phyloP scores from a whole-genome alignment of 2,113 vertebrate genomes.

The Perca flavescens region DNA sequence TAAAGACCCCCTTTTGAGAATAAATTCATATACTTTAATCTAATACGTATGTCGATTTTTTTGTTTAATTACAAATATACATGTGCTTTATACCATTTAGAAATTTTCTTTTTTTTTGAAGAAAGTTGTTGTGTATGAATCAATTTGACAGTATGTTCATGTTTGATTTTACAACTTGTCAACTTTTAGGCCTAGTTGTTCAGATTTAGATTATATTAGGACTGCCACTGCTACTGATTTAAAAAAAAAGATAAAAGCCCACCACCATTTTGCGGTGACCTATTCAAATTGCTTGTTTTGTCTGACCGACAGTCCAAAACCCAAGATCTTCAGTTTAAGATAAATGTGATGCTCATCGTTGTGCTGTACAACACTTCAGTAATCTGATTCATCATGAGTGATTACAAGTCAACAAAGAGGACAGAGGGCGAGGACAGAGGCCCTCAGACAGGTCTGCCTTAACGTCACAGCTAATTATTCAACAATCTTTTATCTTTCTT shows the following conservation, averaged over 20 bases:
- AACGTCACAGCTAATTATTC: neutral
- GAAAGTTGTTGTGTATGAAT: neutral
- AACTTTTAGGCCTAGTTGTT: neutral
- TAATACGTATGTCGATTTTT: neutral
- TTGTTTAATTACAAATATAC: neutral
- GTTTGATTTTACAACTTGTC: too few relatives aligned
- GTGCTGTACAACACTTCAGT: neutral
- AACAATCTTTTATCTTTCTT: neutral
- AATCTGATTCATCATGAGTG: slow-evolving; percentile 27
- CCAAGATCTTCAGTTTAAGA: too few relatives aligned
- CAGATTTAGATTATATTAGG: neutral
- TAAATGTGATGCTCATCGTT: slow-evolving; percentile 11
- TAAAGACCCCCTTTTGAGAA: neutral
- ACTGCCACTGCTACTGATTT: too few relatives aligned
- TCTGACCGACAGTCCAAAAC: neutral
- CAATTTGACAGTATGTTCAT: neutral
- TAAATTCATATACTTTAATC: neutral
- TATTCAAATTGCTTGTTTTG: too few relatives aligned
- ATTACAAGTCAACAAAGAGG: slow-evolving; percentile 4
- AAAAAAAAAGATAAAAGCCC: too few relatives aligned
- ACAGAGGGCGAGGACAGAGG: too few relatives aligned
- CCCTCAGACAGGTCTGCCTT: neutral
- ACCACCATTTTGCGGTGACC: too few relatives aligned
- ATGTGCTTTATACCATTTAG: neutral
- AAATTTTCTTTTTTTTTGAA: neutral